Evolutionary conservation across 1,140 invertebrate genomes (phyloP).

Genomic region (Megathymus violae): DNA sequence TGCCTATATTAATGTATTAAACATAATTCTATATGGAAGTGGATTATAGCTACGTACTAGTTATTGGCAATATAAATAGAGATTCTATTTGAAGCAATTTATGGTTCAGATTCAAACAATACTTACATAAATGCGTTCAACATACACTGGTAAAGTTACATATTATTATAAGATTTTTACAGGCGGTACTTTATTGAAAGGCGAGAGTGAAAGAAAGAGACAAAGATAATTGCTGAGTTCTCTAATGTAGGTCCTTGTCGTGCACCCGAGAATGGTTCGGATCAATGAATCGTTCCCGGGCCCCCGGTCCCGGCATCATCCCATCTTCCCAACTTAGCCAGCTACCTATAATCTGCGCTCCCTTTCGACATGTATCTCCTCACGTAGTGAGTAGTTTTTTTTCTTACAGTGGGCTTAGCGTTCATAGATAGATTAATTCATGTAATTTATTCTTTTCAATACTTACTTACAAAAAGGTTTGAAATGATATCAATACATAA

Average conservation of each 20-base stretch:
- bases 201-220: conserved; percentile 51
- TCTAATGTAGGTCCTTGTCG: conserved; percentile 63
- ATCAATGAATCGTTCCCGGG: conserved; percentile 82
- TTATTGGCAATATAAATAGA: no score
- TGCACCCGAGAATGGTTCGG: conserved; percentile 75
- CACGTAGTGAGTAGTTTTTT: conserved; percentile 14
- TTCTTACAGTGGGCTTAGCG: conserved; percentile 15
- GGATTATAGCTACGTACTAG: no score
- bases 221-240: conserved; percentile 30
- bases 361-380: conserved; percentile 42
- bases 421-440: no score
- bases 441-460: no score
- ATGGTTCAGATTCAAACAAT: no score
- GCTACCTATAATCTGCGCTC: conserved; percentile 43
- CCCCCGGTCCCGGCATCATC: conserved; percentile 66
- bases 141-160: not conserved
- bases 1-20: no score
- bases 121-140: no score
- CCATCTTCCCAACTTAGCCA: conserved; percentile 39
- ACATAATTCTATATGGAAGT: no score
- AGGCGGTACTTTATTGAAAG: conserved; percentile 40
- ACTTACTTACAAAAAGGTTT: no score
- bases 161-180: not conserved
- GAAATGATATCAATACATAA: no score
- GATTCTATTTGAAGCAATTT: no score